Conservation (phyloP, 2,888 invertebrate genomes). For the Aporophyla lueneburgensis region DNA sequence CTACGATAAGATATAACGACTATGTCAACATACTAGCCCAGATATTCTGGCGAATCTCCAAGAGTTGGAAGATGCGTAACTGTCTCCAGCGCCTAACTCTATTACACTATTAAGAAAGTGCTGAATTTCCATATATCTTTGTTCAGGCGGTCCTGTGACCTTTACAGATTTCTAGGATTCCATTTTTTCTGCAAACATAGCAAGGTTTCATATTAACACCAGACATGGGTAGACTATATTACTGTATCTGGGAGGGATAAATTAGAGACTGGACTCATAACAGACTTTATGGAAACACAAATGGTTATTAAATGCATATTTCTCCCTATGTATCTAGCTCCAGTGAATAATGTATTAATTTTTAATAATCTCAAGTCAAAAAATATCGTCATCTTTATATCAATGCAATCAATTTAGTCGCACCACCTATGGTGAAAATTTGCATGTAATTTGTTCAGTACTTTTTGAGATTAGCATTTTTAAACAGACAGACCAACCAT, state of each 20-base stretch:
- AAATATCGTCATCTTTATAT: not conserved
- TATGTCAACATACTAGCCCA: slow-evolving; percentile 36
- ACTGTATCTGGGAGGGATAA: not conserved
- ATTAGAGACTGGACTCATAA: slow-evolving; percentile 3
- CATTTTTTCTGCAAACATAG: slow-evolving; percentile 45
- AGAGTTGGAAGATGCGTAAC: slow-evolving; percentile 14
- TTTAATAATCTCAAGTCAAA: not conserved
- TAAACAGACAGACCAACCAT: not conserved
- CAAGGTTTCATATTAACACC: slow-evolving; percentile 31
- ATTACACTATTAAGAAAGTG: slow-evolving; percentile 47
- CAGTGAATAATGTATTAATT: not conserved
- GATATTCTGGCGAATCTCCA: slow-evolving; percentile 57
- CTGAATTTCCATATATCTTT: slow-evolving; percentile 54
- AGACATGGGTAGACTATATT: slow-evolving; percentile 11
- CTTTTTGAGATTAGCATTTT: not conserved
- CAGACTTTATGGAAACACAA: not conserved
- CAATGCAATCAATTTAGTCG: not conserved
- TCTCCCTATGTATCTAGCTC: not conserved
- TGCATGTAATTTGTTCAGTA: not conserved
- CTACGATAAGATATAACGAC: slow-evolving; percentile 13
- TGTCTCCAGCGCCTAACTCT: slow-evolving; percentile 28
- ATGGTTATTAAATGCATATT: not conserved
- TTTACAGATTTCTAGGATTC: slow-evolving; percentile 25
- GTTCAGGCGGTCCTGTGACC: slow-evolving; percentile 33
- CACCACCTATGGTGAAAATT: not conserved